Percentiles rank a stretch among this genome's conserved stretches.
phyloP scores from a whole-genome alignment of 2,888 invertebrate species.

The Tiphia femorata region DNA sequence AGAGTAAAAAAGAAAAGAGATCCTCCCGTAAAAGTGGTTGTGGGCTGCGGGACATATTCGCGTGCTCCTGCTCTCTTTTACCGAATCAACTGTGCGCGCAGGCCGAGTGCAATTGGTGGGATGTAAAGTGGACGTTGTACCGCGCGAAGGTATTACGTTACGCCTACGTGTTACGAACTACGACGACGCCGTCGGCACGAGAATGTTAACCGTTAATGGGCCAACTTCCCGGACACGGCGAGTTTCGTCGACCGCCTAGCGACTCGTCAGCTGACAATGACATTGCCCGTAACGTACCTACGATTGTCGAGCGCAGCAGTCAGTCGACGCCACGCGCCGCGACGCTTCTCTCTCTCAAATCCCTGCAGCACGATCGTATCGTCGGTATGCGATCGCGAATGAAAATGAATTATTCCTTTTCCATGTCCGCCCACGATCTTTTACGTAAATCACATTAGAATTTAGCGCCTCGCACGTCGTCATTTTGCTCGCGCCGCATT shows the following conservation, averaged over 20 bases:
- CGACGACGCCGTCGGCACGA: slow-evolving; percentile 53
- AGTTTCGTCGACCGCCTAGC: slow-evolving; percentile 55
- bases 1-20: neutral
- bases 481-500: too few relatives aligned
- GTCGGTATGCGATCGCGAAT: too few relatives aligned
- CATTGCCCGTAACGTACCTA: slow-evolving; percentile 51
- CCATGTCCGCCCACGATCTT: too few relatives aligned
- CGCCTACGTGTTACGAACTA: slow-evolving; percentile 49
- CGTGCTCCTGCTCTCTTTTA: neutral
- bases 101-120: neutral
- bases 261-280: slow-evolving; percentile 65
- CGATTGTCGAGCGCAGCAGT: slow-evolving; percentile 1
- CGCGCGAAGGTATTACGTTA: slow-evolving; percentile 53
- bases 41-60: too few relatives aligned
- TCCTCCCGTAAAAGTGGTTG: neutral
- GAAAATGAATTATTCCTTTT: too few relatives aligned
- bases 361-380: too few relatives aligned
- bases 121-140: slow-evolving; percentile 26
- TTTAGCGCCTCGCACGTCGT: too few relatives aligned
- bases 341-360: too few relatives aligned
- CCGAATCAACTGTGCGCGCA: slow-evolving; percentile 18
- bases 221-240: slow-evolving; percentile 66
- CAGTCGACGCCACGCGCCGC: too few relatives aligned
- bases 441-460: too few relatives aligned
- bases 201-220: slow-evolving; percentile 63